Evolutionary conservation across 2,797 vertebrate genomes (phyloP), one percentile per base, ranked within the genome.

Genomic region (Ptychadena robeensis): DNA sequence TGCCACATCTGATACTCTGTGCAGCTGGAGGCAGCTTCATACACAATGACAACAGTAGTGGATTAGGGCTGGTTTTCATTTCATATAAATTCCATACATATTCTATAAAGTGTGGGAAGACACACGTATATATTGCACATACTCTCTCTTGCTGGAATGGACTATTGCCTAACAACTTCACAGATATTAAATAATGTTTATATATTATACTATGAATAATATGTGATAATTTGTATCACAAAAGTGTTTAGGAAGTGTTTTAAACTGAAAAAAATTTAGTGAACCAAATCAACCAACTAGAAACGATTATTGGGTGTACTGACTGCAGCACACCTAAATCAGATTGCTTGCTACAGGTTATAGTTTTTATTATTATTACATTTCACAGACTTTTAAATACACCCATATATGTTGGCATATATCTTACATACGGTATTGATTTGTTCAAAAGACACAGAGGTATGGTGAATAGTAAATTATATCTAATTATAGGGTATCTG

Each of bases 51-150:
- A 74, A 64, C 61, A 71, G 14, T 48, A 30, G 44, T 64, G 72
- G 65, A 82, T 82, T 76, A 82, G 53, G 48, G 15, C 38, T 53
- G 63, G 68, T 70, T 79, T 83, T 79, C 67, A 67, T 73, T 83
- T 79, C 38, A 73, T 83, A 79, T 77, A 37, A 77, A 84, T 84
- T 80, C 82, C 82, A 80, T 66, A 32, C 4, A 63, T 88, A 61
- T 67, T 86, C 73, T 71, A 27, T 63, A 87, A 80, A 86, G 85
- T 86, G 87, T 89, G 83, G 86, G 86, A 89, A 81, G 48, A 34
- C 79, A 65, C 6, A 78, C 15, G 68, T 82, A 83, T 88, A 84
- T 85, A 59, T 80, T 86, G 88, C 71, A 86, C 12, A 86, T 0
- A 22, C 59, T 74, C 0, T 2, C 72, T 70, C 53, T 63, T 76